Evolutionary conservation across 2,113 vertebrate species (phyloP).

Genomic region (Nannobrachium achirus): DNA sequence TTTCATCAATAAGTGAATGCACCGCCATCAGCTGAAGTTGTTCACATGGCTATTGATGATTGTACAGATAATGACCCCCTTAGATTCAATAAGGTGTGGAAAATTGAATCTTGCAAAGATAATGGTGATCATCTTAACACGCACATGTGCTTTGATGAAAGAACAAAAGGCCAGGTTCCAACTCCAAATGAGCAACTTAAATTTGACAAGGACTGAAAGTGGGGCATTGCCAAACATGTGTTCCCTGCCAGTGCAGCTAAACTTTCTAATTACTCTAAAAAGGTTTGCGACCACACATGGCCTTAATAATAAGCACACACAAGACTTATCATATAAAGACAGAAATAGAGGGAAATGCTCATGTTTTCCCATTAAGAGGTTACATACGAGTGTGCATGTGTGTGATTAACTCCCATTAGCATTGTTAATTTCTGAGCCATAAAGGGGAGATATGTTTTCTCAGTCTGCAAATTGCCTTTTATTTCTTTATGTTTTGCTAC

Average conservation of each 20-base stretch:
- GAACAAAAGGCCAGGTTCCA: conserved; percentile 20
- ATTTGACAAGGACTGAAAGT: conserved; percentile 27
- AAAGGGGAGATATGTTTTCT: conserved; percentile 43
- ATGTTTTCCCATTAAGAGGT: conserved; percentile 48
- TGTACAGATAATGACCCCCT: background rate
- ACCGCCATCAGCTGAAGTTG: conserved; percentile 11
- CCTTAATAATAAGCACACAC: conserved; percentile 9
- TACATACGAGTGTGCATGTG: background rate
- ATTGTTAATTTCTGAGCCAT: conserved; percentile 41
- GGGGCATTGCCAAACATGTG: conserved; percentile 29
- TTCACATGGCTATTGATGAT: background rate
- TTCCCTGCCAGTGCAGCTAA: conserved; percentile 40
- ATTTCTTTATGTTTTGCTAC: background rate
- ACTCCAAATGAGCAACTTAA: conserved; percentile 30
- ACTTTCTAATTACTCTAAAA: conserved; percentile 62
- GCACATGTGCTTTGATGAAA: conserved; percentile 10
- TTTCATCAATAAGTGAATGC: conserved; percentile 3
- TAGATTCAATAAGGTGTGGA: background rate
- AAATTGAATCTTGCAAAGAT: background rate
- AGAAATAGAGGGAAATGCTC: conserved; percentile 49
- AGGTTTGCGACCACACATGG: conserved; percentile 21
- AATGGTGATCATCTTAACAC: background rate
- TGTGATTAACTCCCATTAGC: conserved; percentile 42
- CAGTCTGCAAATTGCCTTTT: conserved; percentile 38
- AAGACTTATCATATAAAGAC: conserved; percentile 50